These are phyloP conservation scores for Megamerina dolium DNA, from an alignment of 2,888 invertebrate species.

Conservation along the genomic window DNA sequence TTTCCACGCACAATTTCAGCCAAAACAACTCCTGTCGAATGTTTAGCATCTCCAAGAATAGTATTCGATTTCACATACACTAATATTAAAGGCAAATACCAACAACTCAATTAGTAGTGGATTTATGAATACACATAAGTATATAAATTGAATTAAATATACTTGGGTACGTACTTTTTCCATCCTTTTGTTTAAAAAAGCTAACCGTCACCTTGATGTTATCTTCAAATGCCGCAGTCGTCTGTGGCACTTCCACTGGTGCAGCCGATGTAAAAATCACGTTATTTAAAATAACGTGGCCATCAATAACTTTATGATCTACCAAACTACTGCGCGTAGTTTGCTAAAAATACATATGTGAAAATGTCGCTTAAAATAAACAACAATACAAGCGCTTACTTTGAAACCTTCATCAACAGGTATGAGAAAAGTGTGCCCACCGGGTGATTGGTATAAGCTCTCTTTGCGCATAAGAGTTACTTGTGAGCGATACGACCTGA, in stretches of 20 bases:
- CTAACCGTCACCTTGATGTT: constrained; percentile 78
- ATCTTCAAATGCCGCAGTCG: constrained; percentile 76
- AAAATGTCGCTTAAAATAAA: neutral
- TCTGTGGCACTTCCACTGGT: constrained; percentile 64
- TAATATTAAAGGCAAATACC: no score
- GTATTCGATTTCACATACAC: constrained; percentile 85
- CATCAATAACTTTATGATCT: constrained; percentile 79
- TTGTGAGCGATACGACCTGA: constrained; percentile 69
- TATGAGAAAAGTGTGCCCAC: constrained; percentile 82
- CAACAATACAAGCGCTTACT: constrained; percentile 52
- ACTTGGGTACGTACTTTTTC: constrained; percentile 55
- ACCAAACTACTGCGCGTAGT: constrained; percentile 67
- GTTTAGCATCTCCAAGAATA: constrained; percentile 67
- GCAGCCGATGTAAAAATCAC: constrained; percentile 84
- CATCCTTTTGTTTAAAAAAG: constrained; percentile 67
- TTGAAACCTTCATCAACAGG: constrained; percentile 86
- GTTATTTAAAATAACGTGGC: constrained; percentile 81
- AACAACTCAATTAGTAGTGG: neutral
- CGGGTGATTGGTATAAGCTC: constrained; percentile 69
- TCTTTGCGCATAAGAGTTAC: constrained; percentile 67
- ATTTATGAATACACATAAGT: neutral
- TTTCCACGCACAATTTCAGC: constrained; percentile 84
- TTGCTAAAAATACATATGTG: constrained; percentile 50
- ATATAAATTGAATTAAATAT: neutral
- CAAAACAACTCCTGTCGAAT: constrained; percentile 76